Conservation (phyloP, 2,888 invertebrate species). For the Frankliniella intonsa region DNA sequence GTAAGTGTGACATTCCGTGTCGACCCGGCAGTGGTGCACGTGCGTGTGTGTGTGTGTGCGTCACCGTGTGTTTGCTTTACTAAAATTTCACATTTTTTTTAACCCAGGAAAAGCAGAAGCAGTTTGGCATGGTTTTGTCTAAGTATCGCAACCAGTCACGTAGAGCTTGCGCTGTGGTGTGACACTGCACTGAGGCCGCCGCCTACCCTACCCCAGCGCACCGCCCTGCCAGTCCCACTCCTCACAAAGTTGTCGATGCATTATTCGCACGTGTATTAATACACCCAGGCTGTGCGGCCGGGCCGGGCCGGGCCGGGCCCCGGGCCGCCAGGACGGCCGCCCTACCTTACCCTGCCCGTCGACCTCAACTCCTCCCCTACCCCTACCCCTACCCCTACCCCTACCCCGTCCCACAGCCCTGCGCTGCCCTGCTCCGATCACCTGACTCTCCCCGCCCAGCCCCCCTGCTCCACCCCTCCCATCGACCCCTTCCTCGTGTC, state of each 20-base stretch:
- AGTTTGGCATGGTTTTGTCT: too few relatives aligned
- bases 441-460: neutral
- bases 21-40: neutral
- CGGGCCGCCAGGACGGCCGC: neutral
- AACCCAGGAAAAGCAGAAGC: neutral
- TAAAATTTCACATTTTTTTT: neutral
- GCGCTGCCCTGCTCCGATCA: too few relatives aligned
- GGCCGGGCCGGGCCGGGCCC: neutral
- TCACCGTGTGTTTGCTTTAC: neutral
- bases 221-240: too few relatives aligned
- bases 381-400: neutral
- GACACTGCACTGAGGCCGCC: too few relatives aligned
- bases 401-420: too few relatives aligned
- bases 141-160: too few relatives aligned
- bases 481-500: neutral
- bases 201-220: too few relatives aligned
- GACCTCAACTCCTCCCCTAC: neutral
- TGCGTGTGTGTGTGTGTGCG: neutral
- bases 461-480: neutral
- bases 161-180: too few relatives aligned
- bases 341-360: neutral
- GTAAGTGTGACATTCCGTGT: neutral
- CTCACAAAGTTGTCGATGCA: too few relatives aligned
- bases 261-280: neutral
- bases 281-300: neutral